A percentile compares a stretch with the other conserved stretches of the same genome.
Evolutionary conservation across 2,888 invertebrate genomes (phyloP).

Genomic region (Epistrophe eligans): DNA sequence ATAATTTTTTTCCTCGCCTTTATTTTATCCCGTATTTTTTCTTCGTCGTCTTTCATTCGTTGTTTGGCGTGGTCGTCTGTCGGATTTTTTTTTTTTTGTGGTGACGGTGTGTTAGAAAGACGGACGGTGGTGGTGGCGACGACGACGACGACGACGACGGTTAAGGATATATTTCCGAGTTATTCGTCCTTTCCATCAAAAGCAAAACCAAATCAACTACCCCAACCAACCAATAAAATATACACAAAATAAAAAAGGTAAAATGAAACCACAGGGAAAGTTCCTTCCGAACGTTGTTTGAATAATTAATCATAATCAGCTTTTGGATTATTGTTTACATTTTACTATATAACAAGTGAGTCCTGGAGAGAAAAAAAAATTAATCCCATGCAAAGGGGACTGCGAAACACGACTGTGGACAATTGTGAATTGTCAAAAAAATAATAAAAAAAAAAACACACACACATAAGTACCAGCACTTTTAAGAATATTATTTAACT

Average conservation of each 20-base stretch:
- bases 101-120: neutral
- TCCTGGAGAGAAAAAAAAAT: constrained; percentile 47
- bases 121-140: no score
- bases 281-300: constrained; percentile 62
- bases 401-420: neutral
- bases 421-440: neutral
- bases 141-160: constrained; percentile 10
- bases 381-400: constrained; percentile 34
- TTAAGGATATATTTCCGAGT: constrained; percentile 46
- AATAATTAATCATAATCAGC: constrained; percentile 67
- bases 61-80: constrained; percentile 29
- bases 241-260: constrained; percentile 13
- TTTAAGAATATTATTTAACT: constrained; percentile 35
- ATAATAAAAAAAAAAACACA: neutral
- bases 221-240: constrained; percentile 7
- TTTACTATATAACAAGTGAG: constrained; percentile 37
- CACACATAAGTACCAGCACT: neutral
- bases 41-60: constrained; percentile 11
- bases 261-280: constrained; percentile 40
- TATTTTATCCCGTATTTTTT: neutral
- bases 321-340: constrained; percentile 62
- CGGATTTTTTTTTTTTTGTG: neutral
- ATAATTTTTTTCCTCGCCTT: constrained; percentile 50
- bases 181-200: constrained; percentile 49
- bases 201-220: constrained; percentile 24